A percentile compares a stretch with the other conserved stretches of the same genome.
Conservation (phyloP, 2,888 invertebrate species). For the Phyto melanocephala region DNA sequence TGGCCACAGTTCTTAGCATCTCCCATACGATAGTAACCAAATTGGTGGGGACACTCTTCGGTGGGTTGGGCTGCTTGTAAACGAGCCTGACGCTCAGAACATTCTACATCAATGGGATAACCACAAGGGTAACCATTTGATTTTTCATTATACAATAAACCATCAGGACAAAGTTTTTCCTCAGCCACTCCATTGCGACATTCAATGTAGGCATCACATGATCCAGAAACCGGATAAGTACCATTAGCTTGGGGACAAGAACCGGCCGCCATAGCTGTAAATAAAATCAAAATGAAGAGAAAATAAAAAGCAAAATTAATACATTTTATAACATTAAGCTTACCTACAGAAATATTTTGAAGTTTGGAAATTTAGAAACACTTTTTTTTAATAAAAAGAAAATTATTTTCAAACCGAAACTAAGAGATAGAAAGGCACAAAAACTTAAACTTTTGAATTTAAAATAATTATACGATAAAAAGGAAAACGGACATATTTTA, state of each 20-base stretch:
- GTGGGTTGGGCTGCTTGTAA: conserved; percentile 82
- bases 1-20: conserved; percentile 85
- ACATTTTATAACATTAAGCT: conserved; percentile 66
- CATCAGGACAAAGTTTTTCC: conserved; percentile 90
- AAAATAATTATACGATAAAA: not conserved
- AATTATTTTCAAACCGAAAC: not conserved
- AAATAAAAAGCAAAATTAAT: conserved; percentile 67
- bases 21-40: conserved; percentile 88
- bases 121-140: conserved; percentile 88
- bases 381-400: not conserved
- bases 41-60: conserved; percentile 90
- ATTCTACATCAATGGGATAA: conserved; percentile 90
- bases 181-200: conserved; percentile 86
- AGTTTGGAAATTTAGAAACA: conserved; percentile 11
- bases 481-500: not conserved
- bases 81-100: conserved; percentile 84
- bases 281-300: conserved; percentile 59
- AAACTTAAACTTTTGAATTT: not conserved
- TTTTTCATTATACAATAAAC: conserved; percentile 87
- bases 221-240: conserved; percentile 83
- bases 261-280: conserved; percentile 62
- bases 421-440: not conserved
- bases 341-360: conserved; percentile 72
- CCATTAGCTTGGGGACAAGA: conserved; percentile 85
- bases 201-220: conserved; percentile 88